Evolutionary conservation across 2,888 invertebrate species (phyloP), one percentile per base, ranked within the genome.

Genomic region (Dicyrtoma fusca): DNA sequence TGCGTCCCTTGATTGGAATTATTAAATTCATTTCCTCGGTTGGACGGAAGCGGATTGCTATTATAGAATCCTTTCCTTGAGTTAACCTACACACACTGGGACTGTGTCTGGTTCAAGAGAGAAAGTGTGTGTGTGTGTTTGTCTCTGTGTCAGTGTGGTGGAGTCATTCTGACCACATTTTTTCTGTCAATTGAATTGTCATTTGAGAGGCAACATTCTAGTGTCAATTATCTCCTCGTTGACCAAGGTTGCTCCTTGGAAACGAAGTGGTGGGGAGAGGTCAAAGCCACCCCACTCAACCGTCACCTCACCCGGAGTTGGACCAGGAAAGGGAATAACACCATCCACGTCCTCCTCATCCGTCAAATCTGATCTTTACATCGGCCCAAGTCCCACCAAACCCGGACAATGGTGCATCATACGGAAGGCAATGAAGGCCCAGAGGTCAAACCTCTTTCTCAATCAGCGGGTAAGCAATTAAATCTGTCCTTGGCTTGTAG

Each of bases 381-480:
- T 79, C 49, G 79, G 79, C n/a, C 77, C 76, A 19, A 77, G 77
- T 72, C 74, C 74, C 55, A 73, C 74, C 45, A 61, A 79, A 66
- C 79, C 79, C 47, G 79, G 76, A 57, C 73, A 78, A 79, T 79
- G 79, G 79, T 79, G 78, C 79, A 76, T 79, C 73, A 78, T 75
- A 69, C 69, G 73, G 73, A 79, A 74, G 53, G 62, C 76, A 74
- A 77, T 76, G 72, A 75, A 75, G 76, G 78, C 74, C 76, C 78
- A 73, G 72, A 74, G 75, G 74, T 77, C 78, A 74, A 77, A 76
- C 69, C 75, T 78, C 17, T 77, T 74, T 71, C 78, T 79, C 74
- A 79, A 79, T 73, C 77, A 79, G 65, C 77, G 78, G 75, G 79
- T 79, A 77, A 79, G 13, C 13, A 19, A 53, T 13, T n/a, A n/a